These are phyloP conservation scores for Phyllopteryx taeniolatus DNA, from an alignment of 2,113 vertebrate genomes.

Conservation along the genomic window DNA sequence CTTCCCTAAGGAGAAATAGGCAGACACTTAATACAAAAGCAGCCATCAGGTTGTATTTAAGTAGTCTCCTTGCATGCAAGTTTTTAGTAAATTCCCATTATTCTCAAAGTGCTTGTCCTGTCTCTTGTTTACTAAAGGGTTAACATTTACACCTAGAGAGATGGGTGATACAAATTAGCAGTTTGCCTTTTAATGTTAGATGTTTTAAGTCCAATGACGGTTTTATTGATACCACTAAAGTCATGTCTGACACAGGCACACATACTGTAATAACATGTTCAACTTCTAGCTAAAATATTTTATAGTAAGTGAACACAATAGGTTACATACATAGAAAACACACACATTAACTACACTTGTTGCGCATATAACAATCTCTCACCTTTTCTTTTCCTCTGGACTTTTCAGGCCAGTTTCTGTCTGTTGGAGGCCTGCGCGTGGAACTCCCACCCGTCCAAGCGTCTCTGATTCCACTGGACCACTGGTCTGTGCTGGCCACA, in stretches of 20 bases:
- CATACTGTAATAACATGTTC: neutral
- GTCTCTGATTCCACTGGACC: slow-evolving; percentile 59
- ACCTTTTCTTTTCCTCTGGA: neutral
- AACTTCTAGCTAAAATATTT: neutral
- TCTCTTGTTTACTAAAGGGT: neutral
- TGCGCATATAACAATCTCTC: neutral
- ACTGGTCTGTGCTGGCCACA: slow-evolving; percentile 35
- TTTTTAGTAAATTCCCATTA: neutral
- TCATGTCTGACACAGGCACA: neutral
- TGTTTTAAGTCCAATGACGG: fast-evolving
- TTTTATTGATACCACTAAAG: neutral
- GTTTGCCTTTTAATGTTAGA: neutral
- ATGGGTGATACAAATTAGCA: neutral
- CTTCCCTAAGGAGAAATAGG: too few species aligned
- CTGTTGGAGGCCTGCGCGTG: slow-evolving; percentile 24
- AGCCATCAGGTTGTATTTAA: neutral
- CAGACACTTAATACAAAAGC: too few species aligned
- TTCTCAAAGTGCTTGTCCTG: neutral
- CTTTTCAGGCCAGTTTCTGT: slow-evolving; percentile 14
- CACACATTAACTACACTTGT: slow-evolving; percentile 21
- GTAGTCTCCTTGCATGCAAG: neutral
- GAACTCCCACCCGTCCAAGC: slow-evolving; percentile 25
- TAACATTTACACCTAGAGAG: neutral
- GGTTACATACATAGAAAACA: slow-evolving; percentile 25
- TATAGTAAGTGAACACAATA: slow-evolving; percentile 15